These are phyloP conservation scores for Ernsta delagoae DNA, from an alignment of 2,888 invertebrate genomes.

Conservation along the genomic window DNA sequence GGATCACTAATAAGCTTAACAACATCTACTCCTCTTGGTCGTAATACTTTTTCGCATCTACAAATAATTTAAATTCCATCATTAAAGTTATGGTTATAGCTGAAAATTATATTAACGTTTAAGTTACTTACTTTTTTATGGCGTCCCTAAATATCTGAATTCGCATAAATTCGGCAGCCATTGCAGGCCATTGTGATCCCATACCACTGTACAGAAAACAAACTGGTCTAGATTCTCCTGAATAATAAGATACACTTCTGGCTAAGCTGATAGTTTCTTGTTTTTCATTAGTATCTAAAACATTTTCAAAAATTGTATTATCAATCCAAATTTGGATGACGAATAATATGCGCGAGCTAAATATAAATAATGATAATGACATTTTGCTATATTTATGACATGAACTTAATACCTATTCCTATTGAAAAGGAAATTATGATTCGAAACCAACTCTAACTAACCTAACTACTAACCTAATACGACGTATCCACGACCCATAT, in stretches of 20 bases:
- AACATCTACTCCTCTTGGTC: no score
- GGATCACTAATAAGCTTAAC: no score
- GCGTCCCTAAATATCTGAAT: conserved; percentile 85
- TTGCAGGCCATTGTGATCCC: conserved; percentile 89
- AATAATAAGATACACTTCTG: background rate
- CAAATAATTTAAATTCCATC: no score
- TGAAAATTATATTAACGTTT: conserved; percentile 53
- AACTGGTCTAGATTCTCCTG: conserved; percentile 71
- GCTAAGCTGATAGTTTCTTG: conserved; percentile 10
- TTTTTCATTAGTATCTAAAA: conserved; percentile 8
- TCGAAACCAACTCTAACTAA: background rate
- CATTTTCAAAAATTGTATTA: no score
- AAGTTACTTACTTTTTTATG: conserved; percentile 72
- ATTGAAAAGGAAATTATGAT: no score
- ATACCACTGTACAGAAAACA: conserved; percentile 91
- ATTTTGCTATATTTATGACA: no score
- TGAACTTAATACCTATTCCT: no score
- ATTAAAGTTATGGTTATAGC: no score
- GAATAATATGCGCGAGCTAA: no score
- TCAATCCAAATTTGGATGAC: no score
- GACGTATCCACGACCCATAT: conserved; percentile 11
- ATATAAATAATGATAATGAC: no score
- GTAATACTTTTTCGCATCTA: no score
- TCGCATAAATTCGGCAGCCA: conserved; percentile 87
- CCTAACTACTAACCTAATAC: conserved; percentile 19